phyloP scores from a whole-genome alignment of 2,113 vertebrate genomes.

The Festucalex cinctus region DNA sequence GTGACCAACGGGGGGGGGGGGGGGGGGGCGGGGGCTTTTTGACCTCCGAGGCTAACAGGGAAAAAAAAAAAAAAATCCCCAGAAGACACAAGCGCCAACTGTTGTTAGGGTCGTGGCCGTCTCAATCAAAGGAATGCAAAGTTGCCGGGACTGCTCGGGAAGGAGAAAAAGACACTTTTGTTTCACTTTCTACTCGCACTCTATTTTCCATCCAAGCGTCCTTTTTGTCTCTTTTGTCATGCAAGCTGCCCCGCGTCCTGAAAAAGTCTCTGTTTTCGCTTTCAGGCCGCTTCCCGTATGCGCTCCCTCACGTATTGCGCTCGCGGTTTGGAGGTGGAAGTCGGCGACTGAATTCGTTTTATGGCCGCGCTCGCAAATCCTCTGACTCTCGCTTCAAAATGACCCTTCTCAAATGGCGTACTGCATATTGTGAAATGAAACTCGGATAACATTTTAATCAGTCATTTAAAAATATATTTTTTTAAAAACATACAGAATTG shows the following conservation, averaged over 20 bases:
- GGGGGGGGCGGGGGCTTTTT: slow-evolving; percentile 7
- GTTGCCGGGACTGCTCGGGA: not conserved
- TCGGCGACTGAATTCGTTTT: not conserved
- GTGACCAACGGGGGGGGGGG: slow-evolving; percentile 4
- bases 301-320: too few species aligned
- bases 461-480: too few species aligned
- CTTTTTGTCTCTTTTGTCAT: slow-evolving; percentile 5
- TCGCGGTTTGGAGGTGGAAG: not conserved
- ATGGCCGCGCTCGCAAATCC: not conserved
- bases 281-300: not conserved
- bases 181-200: slow-evolving; percentile 7
- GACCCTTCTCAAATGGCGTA: not conserved
- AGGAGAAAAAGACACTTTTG: slow-evolving; percentile 41
- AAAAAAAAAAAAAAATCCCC: slow-evolving; percentile 18
- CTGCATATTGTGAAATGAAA: too few species aligned
- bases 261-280: not conserved
- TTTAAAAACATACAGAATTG: too few species aligned
- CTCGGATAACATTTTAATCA: too few species aligned
- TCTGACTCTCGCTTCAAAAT: too few species aligned
- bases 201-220: not conserved
- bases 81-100: slow-evolving; percentile 15
- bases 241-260: not conserved
- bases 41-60: slow-evolving; percentile 12
- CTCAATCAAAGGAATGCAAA: slow-evolving; percentile 49
- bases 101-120: slow-evolving; percentile 6